A percentile compares a stretch with the other conserved stretches of the same genome.
phyloP scores from a whole-genome alignment of 2,113 vertebrate genomes.

The Hiodon alosoides region DNA sequence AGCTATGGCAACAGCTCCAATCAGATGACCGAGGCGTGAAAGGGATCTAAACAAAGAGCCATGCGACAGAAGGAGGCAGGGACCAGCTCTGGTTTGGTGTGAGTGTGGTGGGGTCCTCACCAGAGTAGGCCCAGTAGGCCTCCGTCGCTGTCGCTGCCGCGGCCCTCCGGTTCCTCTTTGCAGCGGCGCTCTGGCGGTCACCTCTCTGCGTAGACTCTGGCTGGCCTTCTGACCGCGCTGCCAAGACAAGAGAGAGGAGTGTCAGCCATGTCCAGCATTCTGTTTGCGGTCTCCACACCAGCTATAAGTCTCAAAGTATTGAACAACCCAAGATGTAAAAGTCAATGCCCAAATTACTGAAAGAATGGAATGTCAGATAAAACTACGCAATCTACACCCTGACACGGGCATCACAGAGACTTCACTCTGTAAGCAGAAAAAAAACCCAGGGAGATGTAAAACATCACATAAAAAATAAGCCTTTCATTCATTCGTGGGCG shows the following conservation, averaged over 20 bases:
- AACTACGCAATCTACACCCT: too few species aligned
- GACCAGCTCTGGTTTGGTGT: background rate
- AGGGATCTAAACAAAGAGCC: background rate
- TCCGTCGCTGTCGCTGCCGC: constrained; percentile 75
- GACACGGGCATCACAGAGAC: too few species aligned
- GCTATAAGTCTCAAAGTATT: too few species aligned
- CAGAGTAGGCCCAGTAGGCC: constrained; percentile 95
- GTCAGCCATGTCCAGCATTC: background rate
- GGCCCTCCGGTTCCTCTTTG: constrained; percentile 80
- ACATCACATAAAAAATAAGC: too few species aligned
- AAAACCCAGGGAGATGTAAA: too few species aligned
- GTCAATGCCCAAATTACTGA: too few species aligned
- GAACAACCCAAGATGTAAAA: too few species aligned
- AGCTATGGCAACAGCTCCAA: background rate
- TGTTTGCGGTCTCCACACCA: too few species aligned
- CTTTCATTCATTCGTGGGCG: too few species aligned
- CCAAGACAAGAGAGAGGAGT: constrained; percentile 18
- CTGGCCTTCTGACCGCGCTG: constrained; percentile 77
- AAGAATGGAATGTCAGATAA: too few species aligned
- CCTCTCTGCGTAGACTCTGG: constrained; percentile 62
- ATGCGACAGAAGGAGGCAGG: background rate
- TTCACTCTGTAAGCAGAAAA: too few species aligned
- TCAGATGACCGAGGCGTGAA: background rate
- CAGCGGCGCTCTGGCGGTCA: constrained; percentile 66
- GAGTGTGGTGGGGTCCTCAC: constrained; percentile 56